Evolutionary conservation across 2,888 invertebrate species (phyloP), one percentile per base, ranked within the genome.

Genomic region (Brachynemurus nebulosus): DNA sequence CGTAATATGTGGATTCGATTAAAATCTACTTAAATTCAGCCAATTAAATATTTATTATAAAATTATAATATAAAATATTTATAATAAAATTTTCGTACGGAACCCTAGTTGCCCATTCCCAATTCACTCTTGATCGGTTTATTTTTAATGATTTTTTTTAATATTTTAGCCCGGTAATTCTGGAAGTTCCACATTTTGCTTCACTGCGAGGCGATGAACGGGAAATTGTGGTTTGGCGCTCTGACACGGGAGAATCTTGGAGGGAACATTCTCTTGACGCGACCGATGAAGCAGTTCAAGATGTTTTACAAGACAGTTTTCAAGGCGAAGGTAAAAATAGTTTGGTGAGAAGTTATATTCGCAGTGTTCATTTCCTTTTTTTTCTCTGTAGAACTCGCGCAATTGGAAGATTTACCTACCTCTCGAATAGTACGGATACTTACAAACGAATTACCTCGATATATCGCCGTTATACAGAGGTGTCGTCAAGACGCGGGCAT

Each of bases 221-320:
- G 4, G 98, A 98, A 71, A 91, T 98, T 40, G 85, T 96, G 27
- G 86, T 98, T 52, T 68, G 98, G 49, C 78, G 97, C 40, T 95
- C 95, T 3, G 97, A 98, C 65, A 93, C 96, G 57, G 98, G 98
- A 14, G 95, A 97, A 64, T 90, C 86, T 21, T 98, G 98, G 98
- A 85, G 90, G 51, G 98, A 98, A 60, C 98, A 98, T 62, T 82
- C 83, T 27, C 64, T 88, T 47, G 80, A 84, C 57, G 85, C 88
- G 46, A 82, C 77, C 43, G 89, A 90, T 59, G 86, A 90, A 58
- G 84, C 86, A 39, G 80, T 90, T 23, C 81, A 93, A 66, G 93
- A 95, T 60, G 88, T 91, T 18, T 69, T 97, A 47, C 89, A 90
- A 59, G 91, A 92, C 59, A 86, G 89, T 55, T 86, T 89, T 64